Base-by-base conservation (phyloP, 23 tunicate species). In the Styela plicata region DNA sequence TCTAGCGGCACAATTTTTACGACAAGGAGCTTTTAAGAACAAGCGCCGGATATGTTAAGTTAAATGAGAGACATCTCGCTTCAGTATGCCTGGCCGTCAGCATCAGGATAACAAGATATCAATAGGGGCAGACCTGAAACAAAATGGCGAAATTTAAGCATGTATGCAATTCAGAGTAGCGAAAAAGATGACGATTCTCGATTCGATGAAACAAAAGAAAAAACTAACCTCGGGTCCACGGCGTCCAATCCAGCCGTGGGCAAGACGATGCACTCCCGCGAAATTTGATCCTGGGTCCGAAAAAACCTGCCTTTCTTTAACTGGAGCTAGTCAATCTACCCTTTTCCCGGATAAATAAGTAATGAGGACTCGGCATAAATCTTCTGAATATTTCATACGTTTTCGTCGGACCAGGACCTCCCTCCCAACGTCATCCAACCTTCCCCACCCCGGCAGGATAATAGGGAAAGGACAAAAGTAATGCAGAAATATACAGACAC, bases 381-480 rank as follows among this genome's bases (percentile, higher is more conserved):
- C 80, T 88, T 74, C 75, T 86, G 70, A 91, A 91, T 86, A 86
- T 86, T 91, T 91, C 80, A 86, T 86, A 73, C 73, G 78, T 33
- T 91, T 83, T 83, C 53, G 64, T 52, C 1, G 53, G 81, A 7
- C 81, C 66, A 44, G 64, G 81, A 76, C 27, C 81, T 76, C 44
- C 37, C 37, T 53, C 64, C 30, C 24, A n/a, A 31, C 77, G 32
- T 34, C 77, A 28, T 34, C 77, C 32, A 34, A 30, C 36, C 77
- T 5, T n/a, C 77, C 77, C 35, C 32, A 34, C 34, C 35, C 66
- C 63, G 78, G 18, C 57, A 1, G 37, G 81, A 76, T 76, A 76
- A 76, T 44, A 53, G 66, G 53, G 81, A 76, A 76, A 76, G 81
- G 64, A 76, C 28, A 76, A 76, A 76, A 76, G 66, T 53, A 76